Base-by-base conservation (phyloP, 2,888 invertebrate species). In the Quadroppia sp. region DNA sequence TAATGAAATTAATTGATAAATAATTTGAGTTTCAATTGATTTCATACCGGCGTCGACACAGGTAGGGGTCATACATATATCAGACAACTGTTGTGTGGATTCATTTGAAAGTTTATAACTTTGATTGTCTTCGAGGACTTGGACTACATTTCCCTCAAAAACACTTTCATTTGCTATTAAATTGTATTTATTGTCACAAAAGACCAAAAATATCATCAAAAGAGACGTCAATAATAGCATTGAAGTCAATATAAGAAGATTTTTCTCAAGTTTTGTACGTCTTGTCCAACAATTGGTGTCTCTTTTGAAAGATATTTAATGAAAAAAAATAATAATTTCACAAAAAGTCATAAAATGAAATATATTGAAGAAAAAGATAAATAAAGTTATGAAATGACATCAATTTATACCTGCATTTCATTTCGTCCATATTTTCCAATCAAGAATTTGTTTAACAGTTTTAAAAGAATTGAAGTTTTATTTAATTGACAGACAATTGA, bases 31-130 rank as follows among this genome's bases (percentile, higher is more conserved):
- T 40, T 13, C 3, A 15, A 36, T 6, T 1, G n/a, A 2, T 13
- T 4, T 1, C n/a, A 81, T 81, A 89, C 89, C 89, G 79, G 90
- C 88, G 80, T 90, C 89, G 71, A 93, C 86, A 83, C 94, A 94
- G 79, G 90, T 92, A 13, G 89, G 85, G 0, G 88, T 86, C 75
- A 88, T 85, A 82, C 94, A 94, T 23, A 90, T 81, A 20, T 84
- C 81, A 40, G 67, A 23, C 15, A 1, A 23, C 2, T 17, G 9
- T 36, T 67, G 13, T 53, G 2, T 50, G n/a, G 1, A 23, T 25
- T 53, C 1, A 53, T 53, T 23, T 23, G 20, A 23, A 53, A 23
- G 25, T 53, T 53, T 53, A 25, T 53, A 7, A 53, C 13, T 4
- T 23, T 53, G 20, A 13, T 53, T 53, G 6, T 25, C 53, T 7